Evolutionary conservation across 2,797 vertebrate genomes (phyloP), one percentile per base, ranked within the genome.

Genomic region (Arctocebus calabarensis): DNA sequence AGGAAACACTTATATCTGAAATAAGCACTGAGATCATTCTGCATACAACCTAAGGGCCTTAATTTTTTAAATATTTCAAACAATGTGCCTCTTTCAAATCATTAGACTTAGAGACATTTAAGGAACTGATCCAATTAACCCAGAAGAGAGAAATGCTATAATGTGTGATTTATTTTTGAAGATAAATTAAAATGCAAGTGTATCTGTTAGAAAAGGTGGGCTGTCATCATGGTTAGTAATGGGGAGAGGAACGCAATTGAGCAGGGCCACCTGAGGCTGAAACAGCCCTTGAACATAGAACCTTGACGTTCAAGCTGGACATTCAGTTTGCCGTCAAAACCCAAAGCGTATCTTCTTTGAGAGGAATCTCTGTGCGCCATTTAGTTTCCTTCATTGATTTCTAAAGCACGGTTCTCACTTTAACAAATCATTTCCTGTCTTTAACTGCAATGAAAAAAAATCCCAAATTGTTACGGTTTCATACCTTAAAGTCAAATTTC

Each of bases 51-150:
- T 82, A 74, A 96, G 91, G 90, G 94, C 95, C 73, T 92, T 98
- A 97, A 97, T 96, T 98, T 97, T 98, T 96, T 70, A 91, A 96
- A 97, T 96, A 97, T 97, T 97, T 98, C 96, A 96, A 97, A 97
- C 86, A 94, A 68, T 81, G 83, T 97, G 84, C 95, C 70, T 88
- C 95, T 97, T 97, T 97, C 96, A 97, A 96, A 97, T 98, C 97
- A 97, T 98, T 96, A 96, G 90, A 90, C 95, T 93, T 84, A 96
- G 94, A 97, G 97, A 98, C 98, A 97, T 98, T 98, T 98, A 97
- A 98, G 95, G 97, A 98, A 98, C 97, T 97, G 96, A 98, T 98
- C 98, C 98, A 98, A 98, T 98, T 98, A 98, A 97, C 97, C 96
- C 90, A 74, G 97, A 97, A 98, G 97, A 96, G 95, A 87, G 55